Evolutionary conservation across 2,888 invertebrate species (phyloP).

Genomic region (Meganola albula): DNA sequence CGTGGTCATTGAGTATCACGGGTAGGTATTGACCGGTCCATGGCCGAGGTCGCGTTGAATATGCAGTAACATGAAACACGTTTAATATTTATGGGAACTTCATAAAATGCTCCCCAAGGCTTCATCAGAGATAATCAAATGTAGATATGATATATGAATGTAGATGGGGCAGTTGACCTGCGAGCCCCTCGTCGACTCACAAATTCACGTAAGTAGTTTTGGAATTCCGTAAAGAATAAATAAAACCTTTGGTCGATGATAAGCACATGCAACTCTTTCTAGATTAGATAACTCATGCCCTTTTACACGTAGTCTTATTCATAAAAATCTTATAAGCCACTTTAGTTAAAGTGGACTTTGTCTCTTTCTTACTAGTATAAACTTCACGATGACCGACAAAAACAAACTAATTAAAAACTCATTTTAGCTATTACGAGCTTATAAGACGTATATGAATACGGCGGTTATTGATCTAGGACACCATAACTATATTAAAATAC

Average conservation of each 20-base stretch:
- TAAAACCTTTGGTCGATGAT: no score
- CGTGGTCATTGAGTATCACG: conserved; percentile 9
- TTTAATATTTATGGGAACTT: conserved; percentile 63
- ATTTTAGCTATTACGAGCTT: no score
- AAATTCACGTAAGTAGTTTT: conserved; percentile 7
- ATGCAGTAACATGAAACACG: conserved; percentile 46
- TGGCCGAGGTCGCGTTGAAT: conserved; percentile 63
- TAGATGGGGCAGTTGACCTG: conserved; percentile 53
- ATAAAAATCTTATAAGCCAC: no score
- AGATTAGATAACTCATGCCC: no score
- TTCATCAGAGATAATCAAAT: conserved; percentile 56
- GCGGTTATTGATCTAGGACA: no score
- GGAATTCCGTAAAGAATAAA: conserved; percentile 5
- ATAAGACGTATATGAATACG: no score
- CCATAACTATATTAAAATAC: neutral
- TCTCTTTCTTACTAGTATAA: no score
- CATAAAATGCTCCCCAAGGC: conserved; percentile 54
- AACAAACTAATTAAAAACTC: no score
- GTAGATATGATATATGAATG: conserved; percentile 41
- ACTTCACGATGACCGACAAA: no score
- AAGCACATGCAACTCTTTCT: no score
- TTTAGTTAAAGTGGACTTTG: no score
- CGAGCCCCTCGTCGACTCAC: conserved; percentile 24
- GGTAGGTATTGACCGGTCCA: conserved; percentile 52
- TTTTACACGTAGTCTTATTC: no score